A percentile compares a stretch with the other conserved stretches of the same genome.
Evolutionary conservation across 2,888 invertebrate species (phyloP).

Genomic region (Phyllotreta striolata): DNA sequence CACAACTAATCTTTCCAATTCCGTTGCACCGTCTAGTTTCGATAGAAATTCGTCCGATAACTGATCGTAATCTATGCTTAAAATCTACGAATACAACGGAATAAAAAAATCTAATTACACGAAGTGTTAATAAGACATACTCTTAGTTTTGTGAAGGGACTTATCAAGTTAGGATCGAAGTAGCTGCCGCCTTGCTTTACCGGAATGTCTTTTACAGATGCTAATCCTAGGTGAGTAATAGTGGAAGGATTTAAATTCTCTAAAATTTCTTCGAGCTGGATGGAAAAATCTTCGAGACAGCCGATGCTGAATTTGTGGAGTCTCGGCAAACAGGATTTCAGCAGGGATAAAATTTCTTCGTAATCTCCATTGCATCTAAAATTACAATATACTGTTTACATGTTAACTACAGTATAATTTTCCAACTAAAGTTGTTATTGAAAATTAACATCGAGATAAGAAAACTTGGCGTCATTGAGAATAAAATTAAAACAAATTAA

Average conservation of each 20-base stretch:
- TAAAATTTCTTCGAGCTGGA: slow-evolving; percentile 53
- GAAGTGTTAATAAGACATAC: too few species aligned
- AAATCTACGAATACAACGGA: too few species aligned
- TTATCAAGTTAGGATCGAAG: slow-evolving; percentile 66
- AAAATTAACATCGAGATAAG: not conserved
- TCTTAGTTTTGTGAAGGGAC: slow-evolving; percentile 68
- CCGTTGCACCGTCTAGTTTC: slow-evolving; percentile 52
- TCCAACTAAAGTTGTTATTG: not conserved
- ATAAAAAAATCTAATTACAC: slow-evolving; percentile 44
- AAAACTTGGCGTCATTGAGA: not conserved
- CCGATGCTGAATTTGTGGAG: slow-evolving; percentile 58
- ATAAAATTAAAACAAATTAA: not conserved
- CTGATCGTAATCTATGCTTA: slow-evolving; percentile 68
- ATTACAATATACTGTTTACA: slow-evolving; percentile 13
- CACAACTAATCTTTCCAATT: slow-evolving; percentile 69
- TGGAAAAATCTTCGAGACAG: slow-evolving; percentile 57
- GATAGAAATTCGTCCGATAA: slow-evolving; percentile 63
- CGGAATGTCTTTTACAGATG: slow-evolving; percentile 78
- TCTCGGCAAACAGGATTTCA: slow-evolving; percentile 51
- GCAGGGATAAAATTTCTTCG: slow-evolving; percentile 47
- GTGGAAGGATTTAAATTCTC: slow-evolving; percentile 63
- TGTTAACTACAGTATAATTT: too few species aligned
- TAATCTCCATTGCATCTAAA: slow-evolving; percentile 36
- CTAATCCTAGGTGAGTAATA: slow-evolving; percentile 71
- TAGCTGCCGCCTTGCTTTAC: slow-evolving; percentile 67